A percentile compares a stretch with the other conserved stretches of the same genome.
Evolutionary conservation across 2,888 invertebrate species (phyloP).

Genomic region (Atrina japonica): DNA sequence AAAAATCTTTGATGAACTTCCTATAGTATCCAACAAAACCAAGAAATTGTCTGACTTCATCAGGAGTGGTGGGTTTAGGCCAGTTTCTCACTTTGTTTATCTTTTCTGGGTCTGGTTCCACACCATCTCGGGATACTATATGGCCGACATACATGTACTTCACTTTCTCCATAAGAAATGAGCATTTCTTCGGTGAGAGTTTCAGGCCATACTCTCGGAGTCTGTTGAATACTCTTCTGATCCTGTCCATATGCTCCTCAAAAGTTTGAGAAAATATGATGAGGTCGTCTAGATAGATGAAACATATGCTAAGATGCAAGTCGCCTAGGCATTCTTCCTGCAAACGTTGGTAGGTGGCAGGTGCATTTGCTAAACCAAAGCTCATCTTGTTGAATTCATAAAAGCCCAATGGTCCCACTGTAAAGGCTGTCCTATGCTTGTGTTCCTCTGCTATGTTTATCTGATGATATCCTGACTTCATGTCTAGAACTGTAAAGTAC

Average conservation of each 20-base stretch:
- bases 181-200: constrained; percentile 36
- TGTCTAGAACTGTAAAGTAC: constrained; percentile 16
- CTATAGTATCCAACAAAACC: constrained; percentile 12
- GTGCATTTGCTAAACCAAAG: constrained; percentile 14
- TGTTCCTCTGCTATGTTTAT: constrained; percentile 8
- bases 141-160: constrained; percentile 35
- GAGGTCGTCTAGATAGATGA: no score
- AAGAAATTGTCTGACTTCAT: constrained; percentile 32
- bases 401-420: constrained; percentile 21
- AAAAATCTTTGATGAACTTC: constrained; percentile 9
- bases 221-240: constrained; percentile 32
- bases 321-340: constrained; percentile 5
- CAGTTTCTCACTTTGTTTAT: constrained; percentile 25
- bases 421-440: constrained; percentile 21
- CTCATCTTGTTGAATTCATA: constrained; percentile 15
- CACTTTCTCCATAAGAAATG: constrained; percentile 16
- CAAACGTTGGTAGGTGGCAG: not conserved
- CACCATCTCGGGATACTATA: not conserved
- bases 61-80: no score
- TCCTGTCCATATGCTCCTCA: constrained; percentile 34
- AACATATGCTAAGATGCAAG: no score
- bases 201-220: constrained; percentile 25
- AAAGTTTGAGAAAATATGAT: constrained; percentile 38
- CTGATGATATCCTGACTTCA: constrained; percentile 20
- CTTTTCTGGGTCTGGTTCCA: constrained; percentile 22